Evolutionary conservation across 1,140 invertebrate species (phyloP), one percentile per base, ranked within the genome.

Genomic region (Drosophila ironensis): DNA sequence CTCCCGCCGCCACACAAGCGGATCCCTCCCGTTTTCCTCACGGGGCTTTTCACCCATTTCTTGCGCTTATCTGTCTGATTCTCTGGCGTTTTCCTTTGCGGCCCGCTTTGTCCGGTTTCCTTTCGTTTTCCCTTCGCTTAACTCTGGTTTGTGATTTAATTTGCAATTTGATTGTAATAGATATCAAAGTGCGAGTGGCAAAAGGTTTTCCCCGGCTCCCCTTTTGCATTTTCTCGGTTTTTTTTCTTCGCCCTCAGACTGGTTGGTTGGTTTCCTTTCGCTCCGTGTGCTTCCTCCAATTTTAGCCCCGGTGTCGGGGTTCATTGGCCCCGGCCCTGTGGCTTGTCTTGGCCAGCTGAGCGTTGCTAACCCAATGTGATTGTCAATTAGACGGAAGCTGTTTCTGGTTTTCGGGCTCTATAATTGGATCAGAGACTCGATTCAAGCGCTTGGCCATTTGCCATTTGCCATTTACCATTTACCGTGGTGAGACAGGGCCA

Each of bases 91-190:
- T 45, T 61, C 57, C 37, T 63, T 66, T 8, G 12, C 17, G 11
- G 17, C 28, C 24, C 33, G 2, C 37, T 50, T 50, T 20, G 25
- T 16, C 14, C 12, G 12, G 14, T 57, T 68, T 11, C 25, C 28
- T n/a, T 27, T 28, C 9, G 16, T 35, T 66, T 45, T 28, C 20
- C 46, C 52, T 30, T 27, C 16, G 38, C 40, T 28, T 59, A 45
- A 63, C 53, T 72, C 68, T 48, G 69, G 59, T 48, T 72, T 63
- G 57, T 78, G 77, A 84, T 82, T 82, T 82, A 77, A 82, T 82
- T 82, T 82, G 77, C 73, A 82, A 82, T 82, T 82, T 77, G 78
- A 84, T 84, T 82, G 77, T 77, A 73, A 82, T 84, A 82, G 77
- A 82, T 82, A 84, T 84, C 57, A 70, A 41, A 84, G 61, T 72